Base-by-base conservation (phyloP, 2,113 vertebrate species). In the Gavia stellata region DNA sequence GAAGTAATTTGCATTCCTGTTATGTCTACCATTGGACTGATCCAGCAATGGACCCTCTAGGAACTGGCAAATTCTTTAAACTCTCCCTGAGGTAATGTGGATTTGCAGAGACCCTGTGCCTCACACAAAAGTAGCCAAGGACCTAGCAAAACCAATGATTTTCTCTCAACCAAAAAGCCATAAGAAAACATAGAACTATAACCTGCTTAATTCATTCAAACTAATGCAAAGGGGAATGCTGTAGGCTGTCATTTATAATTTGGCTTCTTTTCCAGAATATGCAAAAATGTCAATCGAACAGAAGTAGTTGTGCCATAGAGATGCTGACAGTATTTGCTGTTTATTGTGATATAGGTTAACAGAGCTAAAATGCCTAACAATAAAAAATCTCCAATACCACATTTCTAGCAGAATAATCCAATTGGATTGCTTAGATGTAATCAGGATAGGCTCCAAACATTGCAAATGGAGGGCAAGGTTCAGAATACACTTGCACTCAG, bases 1-100 rank as follows among this genome's bases (percentile, higher is more conserved):
- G 47, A 74, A 91, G 70, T 79, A 15, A 97, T 96, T 94, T 96
- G 65, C 77, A 94, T 96, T 91, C 52, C 38, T 95, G 38, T 86
- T 79, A 91, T 68, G 70, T 28, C 91, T 75, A 47, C 50, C 38
- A 42, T 33, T 87, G 70, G 61, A n/a, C 61, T 89, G 56, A 91
- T 71, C 21, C 44, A 89, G 65, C 12, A 45, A 59, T 17, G 55
- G 73, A 81, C n/a, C 59, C 59, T 70, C 52, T 49, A 94, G 91
- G 75, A 95, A 45, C 68, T 47, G 29, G 50, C 63, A 50, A 86
- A 58, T 81, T 83, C 86, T 88, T 91, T 62, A 83, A 88, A 47
- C 31, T 36, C 24, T 93, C 70, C 33, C 87, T 70, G 58, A 92
- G 56, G 63, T 81, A 8, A 63, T 1, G 17, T 24, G 52, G 47